phyloP scores from a whole-genome alignment of 1,140 invertebrate genomes.

The Oppia nitens region DNA sequence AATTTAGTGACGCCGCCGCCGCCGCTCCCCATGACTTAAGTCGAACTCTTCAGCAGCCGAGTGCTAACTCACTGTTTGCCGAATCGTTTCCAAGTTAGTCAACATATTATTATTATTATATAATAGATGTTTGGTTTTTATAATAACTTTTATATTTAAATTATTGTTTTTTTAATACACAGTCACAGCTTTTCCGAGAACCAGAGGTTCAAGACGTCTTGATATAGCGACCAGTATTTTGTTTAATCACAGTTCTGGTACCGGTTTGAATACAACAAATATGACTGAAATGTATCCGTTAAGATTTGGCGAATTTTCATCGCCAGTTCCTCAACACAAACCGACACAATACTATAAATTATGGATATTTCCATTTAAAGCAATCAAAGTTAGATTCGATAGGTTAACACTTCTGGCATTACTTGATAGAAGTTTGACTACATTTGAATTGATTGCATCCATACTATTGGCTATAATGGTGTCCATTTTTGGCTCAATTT shows the following conservation, averaged over 20 bases:
- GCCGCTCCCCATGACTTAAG: background rate
- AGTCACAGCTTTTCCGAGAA: background rate
- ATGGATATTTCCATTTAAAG: constrained; percentile 41
- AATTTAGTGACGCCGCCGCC: background rate
- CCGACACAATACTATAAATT: constrained; percentile 64
- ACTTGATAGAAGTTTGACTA: constrained; percentile 73
- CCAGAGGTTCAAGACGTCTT: background rate
- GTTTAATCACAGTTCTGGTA: background rate
- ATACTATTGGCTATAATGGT: constrained; percentile 70
- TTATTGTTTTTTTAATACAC: background rate
- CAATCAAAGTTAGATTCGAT: constrained; percentile 58
- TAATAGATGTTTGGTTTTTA: background rate
- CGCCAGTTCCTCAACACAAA: constrained; percentile 33
- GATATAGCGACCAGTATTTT: background rate
- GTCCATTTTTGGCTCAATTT: constrained; percentile 58
- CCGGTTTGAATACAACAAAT: background rate
- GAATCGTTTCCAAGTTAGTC: background rate
- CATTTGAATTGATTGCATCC: constrained; percentile 64
- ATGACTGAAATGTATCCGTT: background rate
- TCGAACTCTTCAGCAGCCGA: constrained; percentile 3
- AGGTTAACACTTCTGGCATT: constrained; percentile 74
- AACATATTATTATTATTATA: background rate
- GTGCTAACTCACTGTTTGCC: background rate
- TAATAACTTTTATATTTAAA: background rate
- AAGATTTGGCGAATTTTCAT: background rate